A percentile compares a stretch with the other conserved stretches of the same genome.
These are phyloP conservation scores for Cactoblastis cactorum DNA, from an alignment of 2,888 invertebrate genomes.

Conservation along the genomic window DNA sequence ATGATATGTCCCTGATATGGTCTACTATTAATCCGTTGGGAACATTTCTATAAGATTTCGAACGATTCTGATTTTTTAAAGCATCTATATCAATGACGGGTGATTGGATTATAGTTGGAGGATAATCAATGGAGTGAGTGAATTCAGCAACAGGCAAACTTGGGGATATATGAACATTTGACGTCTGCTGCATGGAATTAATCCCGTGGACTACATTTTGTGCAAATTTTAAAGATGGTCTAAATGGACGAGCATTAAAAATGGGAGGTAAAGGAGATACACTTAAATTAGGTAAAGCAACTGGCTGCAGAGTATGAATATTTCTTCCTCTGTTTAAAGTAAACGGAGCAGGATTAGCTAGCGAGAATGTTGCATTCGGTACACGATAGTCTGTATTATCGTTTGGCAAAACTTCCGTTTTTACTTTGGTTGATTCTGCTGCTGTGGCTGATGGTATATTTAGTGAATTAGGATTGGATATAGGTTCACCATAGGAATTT, in stretches of 20 bases:
- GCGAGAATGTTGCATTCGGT: constrained; percentile 53
- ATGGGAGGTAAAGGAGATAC: constrained; percentile 81
- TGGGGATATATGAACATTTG: constrained; percentile 77
- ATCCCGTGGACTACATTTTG: constrained; percentile 47
- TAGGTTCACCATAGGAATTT: constrained; percentile 70
- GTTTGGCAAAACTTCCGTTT: constrained; percentile 57
- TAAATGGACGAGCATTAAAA: constrained; percentile 81
- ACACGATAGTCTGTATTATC: constrained; percentile 31
- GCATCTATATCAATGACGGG: constrained; percentile 81
- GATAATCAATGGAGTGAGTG: constrained; percentile 85
- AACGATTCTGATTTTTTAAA: constrained; percentile 47
- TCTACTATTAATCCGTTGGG: constrained; percentile 57
- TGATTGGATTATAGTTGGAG: constrained; percentile 84
- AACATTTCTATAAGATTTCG: constrained; percentile 63
- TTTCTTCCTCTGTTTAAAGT: constrained; percentile 65
- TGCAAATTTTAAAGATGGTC: constrained; percentile 44
- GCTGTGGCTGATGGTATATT: constrained; percentile 61
- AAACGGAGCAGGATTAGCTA: constrained; percentile 69
- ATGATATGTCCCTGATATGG: constrained; percentile 71
- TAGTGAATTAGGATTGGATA: constrained; percentile 48
- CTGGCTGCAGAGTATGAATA: constrained; percentile 75
- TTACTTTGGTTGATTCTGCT: constrained; percentile 64
- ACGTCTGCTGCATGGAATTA: constrained; percentile 46
- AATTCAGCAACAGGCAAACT: constrained; percentile 84
- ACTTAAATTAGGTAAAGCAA: constrained; percentile 83